Evolutionary conservation across 2,888 invertebrate genomes (phyloP).

Genomic region (Clanis bilineata): DNA sequence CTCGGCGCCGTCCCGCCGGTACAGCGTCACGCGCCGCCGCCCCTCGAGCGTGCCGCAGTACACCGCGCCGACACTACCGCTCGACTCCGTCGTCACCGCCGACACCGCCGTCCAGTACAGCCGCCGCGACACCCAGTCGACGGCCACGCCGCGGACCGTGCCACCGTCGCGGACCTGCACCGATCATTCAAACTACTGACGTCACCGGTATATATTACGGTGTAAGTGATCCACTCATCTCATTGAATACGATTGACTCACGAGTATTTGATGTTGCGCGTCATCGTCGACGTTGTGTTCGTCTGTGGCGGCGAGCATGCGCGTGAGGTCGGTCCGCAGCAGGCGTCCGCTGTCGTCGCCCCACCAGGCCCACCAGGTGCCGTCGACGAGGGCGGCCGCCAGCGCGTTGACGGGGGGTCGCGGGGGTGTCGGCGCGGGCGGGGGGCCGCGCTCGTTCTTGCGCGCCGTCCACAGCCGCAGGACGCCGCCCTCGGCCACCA

Average conservation of each 20-base stretch:
- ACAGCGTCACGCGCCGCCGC: slow-evolving; percentile 77
- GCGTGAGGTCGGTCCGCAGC: slow-evolving; percentile 34
- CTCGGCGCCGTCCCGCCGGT: slow-evolving; percentile 77
- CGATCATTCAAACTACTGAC: no score
- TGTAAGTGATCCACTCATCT: no score
- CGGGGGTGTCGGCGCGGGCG: slow-evolving; percentile 10
- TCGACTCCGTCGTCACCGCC: slow-evolving; percentile 51
- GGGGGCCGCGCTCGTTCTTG: slow-evolving; percentile 64
- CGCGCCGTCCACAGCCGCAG: slow-evolving; percentile 84
- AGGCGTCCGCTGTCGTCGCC: slow-evolving; percentile 49
- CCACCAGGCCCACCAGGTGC: slow-evolving; percentile 65
- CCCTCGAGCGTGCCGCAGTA: slow-evolving; percentile 80
- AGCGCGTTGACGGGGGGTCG: slow-evolving; percentile 39
- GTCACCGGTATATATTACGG: no score
- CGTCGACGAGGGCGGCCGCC: slow-evolving; percentile 45
- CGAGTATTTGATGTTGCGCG: slow-evolving; percentile 22
- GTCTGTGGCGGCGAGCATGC: slow-evolving; percentile 20
- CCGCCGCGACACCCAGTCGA: slow-evolving; percentile 86
- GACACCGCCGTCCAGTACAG: slow-evolving; percentile 86
- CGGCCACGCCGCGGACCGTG: slow-evolving; percentile 87
- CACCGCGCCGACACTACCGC: slow-evolving; percentile 34
- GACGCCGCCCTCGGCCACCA: slow-evolving; percentile 85
- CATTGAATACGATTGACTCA: no score
- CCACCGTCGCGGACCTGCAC: slow-evolving; percentile 76
- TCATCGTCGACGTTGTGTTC: slow-evolving; percentile 22